Evolutionary conservation across 1,140 invertebrate species (phyloP).

Genomic region (Manduca sexta): DNA sequence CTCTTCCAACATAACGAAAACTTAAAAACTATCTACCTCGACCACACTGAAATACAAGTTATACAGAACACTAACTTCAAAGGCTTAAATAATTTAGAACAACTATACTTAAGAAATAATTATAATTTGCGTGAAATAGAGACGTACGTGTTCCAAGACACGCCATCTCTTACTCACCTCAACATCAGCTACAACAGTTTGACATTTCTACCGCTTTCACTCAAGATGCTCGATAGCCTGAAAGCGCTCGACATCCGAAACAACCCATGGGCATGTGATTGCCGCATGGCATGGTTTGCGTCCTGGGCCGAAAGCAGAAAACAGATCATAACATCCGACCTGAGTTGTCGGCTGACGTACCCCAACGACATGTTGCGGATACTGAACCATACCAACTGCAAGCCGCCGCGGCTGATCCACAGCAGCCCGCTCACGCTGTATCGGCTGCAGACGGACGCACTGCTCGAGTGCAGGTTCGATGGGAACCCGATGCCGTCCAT

Average conservation of each 20-base stretch:
- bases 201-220: conserved; percentile 80
- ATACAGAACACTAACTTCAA: conserved; percentile 74
- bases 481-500: conserved; percentile 86
- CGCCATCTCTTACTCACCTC: conserved; percentile 76
- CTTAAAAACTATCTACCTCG: conserved; percentile 73
- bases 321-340: conserved; percentile 72
- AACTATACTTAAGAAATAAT: conserved; percentile 75
- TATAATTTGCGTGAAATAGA: conserved; percentile 76
- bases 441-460: conserved; percentile 76
- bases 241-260: conserved; percentile 78
- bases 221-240: conserved; percentile 78
- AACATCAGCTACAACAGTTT: conserved; percentile 84
- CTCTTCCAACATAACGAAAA: conserved; percentile 75
- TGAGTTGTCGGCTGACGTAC: conserved; percentile 78
- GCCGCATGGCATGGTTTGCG: conserved; percentile 90
- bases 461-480: conserved; percentile 84
- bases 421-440: conserved; percentile 77
- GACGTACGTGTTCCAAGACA: conserved; percentile 75
- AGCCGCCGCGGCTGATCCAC: conserved; percentile 74
- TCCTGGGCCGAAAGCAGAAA: conserved; percentile 75
- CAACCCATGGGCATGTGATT: conserved; percentile 91
- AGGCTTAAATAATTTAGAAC: conserved; percentile 75
- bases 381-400: conserved; percentile 81
- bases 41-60: conserved; percentile 75
- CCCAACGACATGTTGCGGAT: conserved; percentile 79